These are phyloP conservation scores for Trachelus troglodyta DNA, from an alignment of 2,888 invertebrate genomes.

Conservation along the genomic window DNA sequence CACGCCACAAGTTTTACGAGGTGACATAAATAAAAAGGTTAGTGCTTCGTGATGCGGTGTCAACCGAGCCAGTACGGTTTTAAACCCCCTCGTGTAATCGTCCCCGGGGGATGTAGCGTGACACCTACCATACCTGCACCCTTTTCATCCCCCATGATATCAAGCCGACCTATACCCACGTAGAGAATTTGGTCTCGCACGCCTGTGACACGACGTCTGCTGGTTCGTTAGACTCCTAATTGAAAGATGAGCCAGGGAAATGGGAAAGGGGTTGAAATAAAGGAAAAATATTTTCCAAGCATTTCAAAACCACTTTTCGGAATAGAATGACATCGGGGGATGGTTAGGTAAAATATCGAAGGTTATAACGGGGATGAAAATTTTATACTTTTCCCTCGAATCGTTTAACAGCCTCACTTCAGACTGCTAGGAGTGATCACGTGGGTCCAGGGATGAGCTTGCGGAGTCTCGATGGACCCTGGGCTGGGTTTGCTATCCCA, in stretches of 20 bases:
- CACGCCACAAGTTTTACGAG: constrained; percentile 64
- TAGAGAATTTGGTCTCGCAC: neutral
- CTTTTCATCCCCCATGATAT: neutral
- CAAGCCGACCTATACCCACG: neutral
- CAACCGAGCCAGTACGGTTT: constrained; percentile 38
- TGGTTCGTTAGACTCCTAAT: neutral
- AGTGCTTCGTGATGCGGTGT: constrained; percentile 61
- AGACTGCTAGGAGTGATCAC: neutral
- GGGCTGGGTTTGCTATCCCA: neutral
- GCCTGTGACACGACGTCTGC: neutral
- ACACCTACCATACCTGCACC: constrained; percentile 32
- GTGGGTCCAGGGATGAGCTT: neutral
- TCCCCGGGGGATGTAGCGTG: constrained; percentile 42
- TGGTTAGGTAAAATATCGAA: neutral
- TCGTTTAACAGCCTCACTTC: neutral
- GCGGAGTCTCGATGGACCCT: neutral
- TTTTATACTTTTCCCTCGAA: neutral
- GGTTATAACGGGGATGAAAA: neutral
- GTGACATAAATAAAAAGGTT: constrained; percentile 61
- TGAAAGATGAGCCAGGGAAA: neutral
- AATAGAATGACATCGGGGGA: neutral
- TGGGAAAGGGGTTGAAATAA: neutral
- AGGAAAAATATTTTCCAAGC: neutral
- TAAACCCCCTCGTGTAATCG: constrained; percentile 31
- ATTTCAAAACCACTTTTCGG: neutral